A percentile compares a stretch with the other conserved stretches of the same genome.
Evolutionary conservation across 2,113 vertebrate genomes (phyloP).

Genomic region (Leuciscus idus): DNA sequence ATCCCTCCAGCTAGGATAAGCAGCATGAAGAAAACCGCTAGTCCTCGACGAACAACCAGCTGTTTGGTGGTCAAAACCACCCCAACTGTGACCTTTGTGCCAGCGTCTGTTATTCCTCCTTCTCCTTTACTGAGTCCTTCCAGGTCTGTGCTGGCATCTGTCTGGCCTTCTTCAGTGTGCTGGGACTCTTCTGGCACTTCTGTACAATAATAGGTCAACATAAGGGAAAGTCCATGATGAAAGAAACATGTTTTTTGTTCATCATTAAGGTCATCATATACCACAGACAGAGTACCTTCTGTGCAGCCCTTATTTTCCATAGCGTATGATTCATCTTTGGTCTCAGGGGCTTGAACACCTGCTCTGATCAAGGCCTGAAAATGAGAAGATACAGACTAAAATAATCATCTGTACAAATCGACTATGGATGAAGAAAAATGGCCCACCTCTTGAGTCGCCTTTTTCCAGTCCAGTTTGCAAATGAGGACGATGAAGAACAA

Average conservation of each 20-base stretch:
- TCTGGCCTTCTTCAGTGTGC: constrained; percentile 11
- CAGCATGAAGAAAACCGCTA: constrained; percentile 67
- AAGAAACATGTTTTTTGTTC: not conserved
- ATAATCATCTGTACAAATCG: not conserved
- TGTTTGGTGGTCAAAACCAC: constrained; percentile 62
- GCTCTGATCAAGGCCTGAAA: constrained; percentile 53
- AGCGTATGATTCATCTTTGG: constrained; percentile 39
- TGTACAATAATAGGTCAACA: not conserved
- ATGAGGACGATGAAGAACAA: constrained; percentile 78
- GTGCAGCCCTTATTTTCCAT: constrained; percentile 37
- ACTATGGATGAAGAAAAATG: too few relatives aligned
- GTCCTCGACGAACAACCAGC: constrained; percentile 68
- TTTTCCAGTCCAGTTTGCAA: constrained; percentile 81
- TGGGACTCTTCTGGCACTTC: not conserved
- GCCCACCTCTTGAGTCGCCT: constrained; percentile 81
- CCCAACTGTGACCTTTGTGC: constrained; percentile 51
- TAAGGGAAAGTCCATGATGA: too few relatives aligned
- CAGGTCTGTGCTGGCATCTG: constrained; percentile 5
- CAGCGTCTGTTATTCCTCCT: not conserved
- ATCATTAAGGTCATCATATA: not conserved
- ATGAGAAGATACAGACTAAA: not conserved
- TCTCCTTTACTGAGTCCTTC: constrained; percentile 41
- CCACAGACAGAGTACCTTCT: constrained; percentile 39
- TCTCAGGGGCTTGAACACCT: constrained; percentile 17
- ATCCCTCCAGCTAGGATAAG: constrained; percentile 68